Base-by-base conservation (phyloP, 2,888 invertebrate species). In the Lithophane leautieri region DNA sequence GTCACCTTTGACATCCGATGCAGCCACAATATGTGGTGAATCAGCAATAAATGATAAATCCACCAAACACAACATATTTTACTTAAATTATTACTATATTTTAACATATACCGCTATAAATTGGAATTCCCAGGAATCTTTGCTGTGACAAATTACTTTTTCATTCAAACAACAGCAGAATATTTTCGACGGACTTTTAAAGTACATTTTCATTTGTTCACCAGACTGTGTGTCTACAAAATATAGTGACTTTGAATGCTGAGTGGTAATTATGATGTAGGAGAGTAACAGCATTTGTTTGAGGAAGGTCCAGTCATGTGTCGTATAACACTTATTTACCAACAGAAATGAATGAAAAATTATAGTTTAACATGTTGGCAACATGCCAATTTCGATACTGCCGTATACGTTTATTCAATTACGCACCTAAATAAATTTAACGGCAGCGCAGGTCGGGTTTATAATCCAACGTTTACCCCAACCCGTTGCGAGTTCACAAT, bases 401-500 rank as follows among this genome's bases (percentile, higher is more conserved):
- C 56, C 42, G 28, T 81, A 19, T 82, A 70, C 75, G 68, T 71
- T 79, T 82, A 82, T 87, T 82, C 72, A 76, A 86, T 86, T 86
- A 88, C 66, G 71, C 69, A 76, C 80, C 83, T 82, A 81, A 82
- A 86, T 81, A 82, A 79, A 77, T 83, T 82, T 72, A 83, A 82
- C 81, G 62, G 79, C 73, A 81, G 81, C 84, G 76, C 87, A 87
- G 76, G 77, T 83, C 83, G 83, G 76, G 71, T 86, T 84, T 83
- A 83, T 79, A 88, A 88, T 74, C 81, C 74, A 69, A 73, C 81
- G 74, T 79, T 78, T 73, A 80, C 69, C 73, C 84, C 79, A 87
- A 85, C 86, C 87, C 85, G 76, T 75, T 76, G 83, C 86, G 87
- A 85, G 87, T 89, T 91, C 89, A 90, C 90, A 90, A 91, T 93